phyloP scores from a whole-genome alignment of 2,113 vertebrate genomes.

The Dipodomys stephensi region DNA sequence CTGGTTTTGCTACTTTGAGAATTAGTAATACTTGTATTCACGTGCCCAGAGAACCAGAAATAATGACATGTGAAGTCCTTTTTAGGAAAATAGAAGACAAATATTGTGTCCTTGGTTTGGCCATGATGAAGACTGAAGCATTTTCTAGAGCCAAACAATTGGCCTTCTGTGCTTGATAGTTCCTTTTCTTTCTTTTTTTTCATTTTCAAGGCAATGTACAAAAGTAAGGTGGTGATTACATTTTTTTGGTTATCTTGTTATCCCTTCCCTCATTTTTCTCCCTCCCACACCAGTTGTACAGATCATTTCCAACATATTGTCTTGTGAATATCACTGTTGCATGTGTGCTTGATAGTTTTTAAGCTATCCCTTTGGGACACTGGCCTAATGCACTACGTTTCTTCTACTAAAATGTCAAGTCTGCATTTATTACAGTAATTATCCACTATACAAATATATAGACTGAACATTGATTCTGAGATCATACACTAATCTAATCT shows the following conservation, averaged over 20 bases:
- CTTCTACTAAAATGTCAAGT: conserved; percentile 63
- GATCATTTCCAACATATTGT: too few relatives aligned
- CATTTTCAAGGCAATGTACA: too few relatives aligned
- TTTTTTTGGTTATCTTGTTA: too few relatives aligned
- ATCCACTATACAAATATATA: conserved; percentile 60
- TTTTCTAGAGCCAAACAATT: conserved; percentile 12
- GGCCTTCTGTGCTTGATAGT: conserved; percentile 3
- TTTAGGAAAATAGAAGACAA: conserved; percentile 41
- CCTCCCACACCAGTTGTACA: too few relatives aligned
- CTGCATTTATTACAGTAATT: conserved; percentile 75
- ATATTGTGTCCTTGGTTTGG: not conserved
- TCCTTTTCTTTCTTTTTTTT: not conserved
- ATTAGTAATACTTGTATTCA: not conserved
- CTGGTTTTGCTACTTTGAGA: not conserved
- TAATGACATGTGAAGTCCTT: not conserved
- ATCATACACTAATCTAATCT: conserved; percentile 65
- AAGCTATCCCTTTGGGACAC: conserved; percentile 34
- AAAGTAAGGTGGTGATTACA: too few relatives aligned
- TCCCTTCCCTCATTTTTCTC: too few relatives aligned
- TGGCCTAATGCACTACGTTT: conserved; percentile 72
- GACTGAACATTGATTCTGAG: conserved; percentile 71
- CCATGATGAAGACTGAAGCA: not conserved
- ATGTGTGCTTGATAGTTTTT: conserved; percentile 30
- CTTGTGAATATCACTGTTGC: too few relatives aligned
- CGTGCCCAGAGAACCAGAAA: not conserved